Evolutionary conservation across 2,113 vertebrate genomes (phyloP).

Genomic region (Cebidichthys violaceus): DNA sequence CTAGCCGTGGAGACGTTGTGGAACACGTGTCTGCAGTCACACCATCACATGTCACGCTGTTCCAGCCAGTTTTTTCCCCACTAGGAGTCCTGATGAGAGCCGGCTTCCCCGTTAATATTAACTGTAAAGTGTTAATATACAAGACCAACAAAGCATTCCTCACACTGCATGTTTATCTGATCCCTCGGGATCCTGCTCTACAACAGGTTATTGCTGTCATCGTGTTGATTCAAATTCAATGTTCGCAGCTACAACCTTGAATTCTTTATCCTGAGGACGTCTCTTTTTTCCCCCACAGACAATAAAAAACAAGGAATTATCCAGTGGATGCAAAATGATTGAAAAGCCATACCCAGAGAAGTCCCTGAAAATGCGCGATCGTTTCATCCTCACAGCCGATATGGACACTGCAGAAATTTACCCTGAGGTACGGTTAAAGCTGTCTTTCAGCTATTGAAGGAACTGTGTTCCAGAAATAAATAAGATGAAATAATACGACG

Average conservation of each 20-base stretch:
- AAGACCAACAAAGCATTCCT: slow-evolving; percentile 27
- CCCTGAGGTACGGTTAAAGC: not conserved
- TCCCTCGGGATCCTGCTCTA: slow-evolving; percentile 14
- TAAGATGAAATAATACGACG: not conserved
- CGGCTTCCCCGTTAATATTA: not conserved
- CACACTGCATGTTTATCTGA: slow-evolving; percentile 7
- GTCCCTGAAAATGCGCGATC: not conserved
- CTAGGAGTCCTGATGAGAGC: slow-evolving; percentile 6
- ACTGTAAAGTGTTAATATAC: slow-evolving; percentile 31
- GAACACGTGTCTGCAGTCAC: slow-evolving; percentile 10
- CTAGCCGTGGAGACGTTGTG: not conserved
- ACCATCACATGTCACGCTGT: slow-evolving; percentile 10
- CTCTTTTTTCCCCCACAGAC: not conserved
- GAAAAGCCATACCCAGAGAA: not conserved
- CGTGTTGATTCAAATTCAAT: not conserved
- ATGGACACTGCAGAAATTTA: not conserved
- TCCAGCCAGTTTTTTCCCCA: slow-evolving; percentile 3
- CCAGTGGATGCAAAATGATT: not conserved
- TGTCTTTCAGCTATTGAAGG: not conserved
- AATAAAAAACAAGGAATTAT: not conserved
- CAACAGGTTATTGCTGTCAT: not conserved
- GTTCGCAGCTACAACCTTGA: not conserved
- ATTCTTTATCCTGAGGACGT: not conserved
- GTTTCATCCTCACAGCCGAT: not conserved
- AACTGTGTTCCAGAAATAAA: not conserved